These are phyloP conservation scores for Lithophane socia DNA, from an alignment of 2,888 invertebrate species.

Conservation along the genomic window DNA sequence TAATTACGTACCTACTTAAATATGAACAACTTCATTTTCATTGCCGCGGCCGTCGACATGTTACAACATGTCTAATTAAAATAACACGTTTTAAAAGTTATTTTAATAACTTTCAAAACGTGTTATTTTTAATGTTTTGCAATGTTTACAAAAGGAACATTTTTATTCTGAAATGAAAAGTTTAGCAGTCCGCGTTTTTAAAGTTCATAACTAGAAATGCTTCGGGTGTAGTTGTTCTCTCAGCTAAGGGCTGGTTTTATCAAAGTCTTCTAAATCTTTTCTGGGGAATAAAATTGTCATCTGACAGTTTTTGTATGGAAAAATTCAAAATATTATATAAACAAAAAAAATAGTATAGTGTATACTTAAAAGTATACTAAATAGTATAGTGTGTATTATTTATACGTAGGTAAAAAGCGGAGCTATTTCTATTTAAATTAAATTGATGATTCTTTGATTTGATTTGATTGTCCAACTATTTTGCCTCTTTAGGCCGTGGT, in stretches of 20 bases:
- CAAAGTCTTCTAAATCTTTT: too few relatives aligned
- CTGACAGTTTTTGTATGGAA: too few relatives aligned
- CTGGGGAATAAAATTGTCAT: too few relatives aligned
- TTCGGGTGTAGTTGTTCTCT: background rate
- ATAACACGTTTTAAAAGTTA: background rate
- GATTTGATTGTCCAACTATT: background rate
- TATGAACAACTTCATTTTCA: conserved; percentile 18
- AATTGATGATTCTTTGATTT: background rate
- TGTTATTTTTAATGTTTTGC: conserved; percentile 12
- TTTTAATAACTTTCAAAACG: conserved; percentile 10
- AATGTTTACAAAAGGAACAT: conserved; percentile 4
- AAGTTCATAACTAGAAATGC: background rate
- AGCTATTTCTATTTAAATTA: background rate
- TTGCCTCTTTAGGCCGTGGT: background rate
- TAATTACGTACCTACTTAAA: background rate
- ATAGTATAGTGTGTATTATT: background rate
- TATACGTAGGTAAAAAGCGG: background rate
- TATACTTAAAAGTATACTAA: too few relatives aligned
- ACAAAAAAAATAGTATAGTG: too few relatives aligned
- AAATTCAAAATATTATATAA: too few relatives aligned
- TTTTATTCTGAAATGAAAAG: background rate
- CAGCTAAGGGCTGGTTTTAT: background rate
- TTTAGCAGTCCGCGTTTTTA: background rate
- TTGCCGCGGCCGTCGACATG: background rate
- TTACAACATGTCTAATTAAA: conserved; percentile 14